Evolutionary conservation across 92 coral and sea anemone species (phyloP).

Genomic region (Phenganax subtilis): DNA sequence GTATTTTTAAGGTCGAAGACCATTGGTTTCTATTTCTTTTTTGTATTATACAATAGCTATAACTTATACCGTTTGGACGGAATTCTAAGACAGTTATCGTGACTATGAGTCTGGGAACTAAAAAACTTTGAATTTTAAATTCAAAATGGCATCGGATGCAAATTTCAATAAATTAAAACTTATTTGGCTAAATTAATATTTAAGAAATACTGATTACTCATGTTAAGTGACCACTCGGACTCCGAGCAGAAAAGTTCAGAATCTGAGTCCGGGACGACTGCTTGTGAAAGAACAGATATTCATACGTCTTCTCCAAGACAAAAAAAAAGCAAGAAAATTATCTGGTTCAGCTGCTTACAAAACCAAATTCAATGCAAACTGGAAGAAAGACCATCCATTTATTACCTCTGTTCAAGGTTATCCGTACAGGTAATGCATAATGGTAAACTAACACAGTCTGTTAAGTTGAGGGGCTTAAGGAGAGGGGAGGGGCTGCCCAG

Average conservation of each 20-base stretch:
- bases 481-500: no score
- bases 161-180: not conserved
- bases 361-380: conserved; percentile 34
- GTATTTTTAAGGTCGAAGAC: no score
- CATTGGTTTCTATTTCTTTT: no score
- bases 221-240: not conserved
- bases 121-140: not conserved
- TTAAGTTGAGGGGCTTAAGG: not conserved
- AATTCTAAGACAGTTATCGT: no score
- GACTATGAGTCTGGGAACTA: conserved; percentile 5
- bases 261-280: not conserved
- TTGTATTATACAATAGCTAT: no score
- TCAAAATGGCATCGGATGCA: conserved; percentile 6
- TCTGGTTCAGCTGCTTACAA: conserved; percentile 39
- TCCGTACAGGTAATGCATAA: conserved; percentile 33
- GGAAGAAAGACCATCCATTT: conserved; percentile 41
- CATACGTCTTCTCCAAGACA: conserved; percentile 29
- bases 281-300: conserved; percentile 16
- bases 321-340: conserved; percentile 34
- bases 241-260: not conserved
- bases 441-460: conserved; percentile 28
- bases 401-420: conserved; percentile 39
- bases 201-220: not conserved
- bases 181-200: not conserved
- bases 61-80: no score